These are phyloP conservation scores for Sturnus vulgaris DNA, from an alignment of 2,113 vertebrate genomes.

Conservation along the genomic window DNA sequence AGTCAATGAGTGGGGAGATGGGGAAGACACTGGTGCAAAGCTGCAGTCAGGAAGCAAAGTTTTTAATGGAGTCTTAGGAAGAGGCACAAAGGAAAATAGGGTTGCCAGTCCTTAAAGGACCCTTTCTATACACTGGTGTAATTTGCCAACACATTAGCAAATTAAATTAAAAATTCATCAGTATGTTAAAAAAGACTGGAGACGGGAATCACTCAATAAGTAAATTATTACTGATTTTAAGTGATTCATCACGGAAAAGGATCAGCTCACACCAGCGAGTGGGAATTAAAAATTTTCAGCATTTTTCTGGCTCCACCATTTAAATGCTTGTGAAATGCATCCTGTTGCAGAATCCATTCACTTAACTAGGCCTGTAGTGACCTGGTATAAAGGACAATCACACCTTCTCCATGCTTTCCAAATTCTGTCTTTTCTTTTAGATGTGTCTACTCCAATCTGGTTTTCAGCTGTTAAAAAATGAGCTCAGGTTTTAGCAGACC, in stretches of 20 bases:
- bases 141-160: neutral
- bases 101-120: neutral
- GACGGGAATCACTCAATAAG: neutral
- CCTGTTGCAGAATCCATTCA: neutral
- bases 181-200: neutral
- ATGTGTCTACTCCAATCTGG: neutral
- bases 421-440: neutral
- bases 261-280: neutral
- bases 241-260: neutral
- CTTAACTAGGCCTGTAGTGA: neutral
- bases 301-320: neutral
- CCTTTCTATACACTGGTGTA: neutral
- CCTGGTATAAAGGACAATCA: neutral
- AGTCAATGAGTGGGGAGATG: neutral
- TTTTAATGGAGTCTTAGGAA: neutral
- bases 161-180: neutral
- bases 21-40: neutral
- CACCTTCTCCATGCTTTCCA: neutral
- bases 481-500: neutral
- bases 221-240: neutral
- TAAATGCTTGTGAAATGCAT: neutral
- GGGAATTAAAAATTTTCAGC: neutral
- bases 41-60: neutral
- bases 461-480: neutral
- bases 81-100: neutral